Evolutionary conservation across 37 sponge, comb jelly and placozoan species (phyloP), one percentile per base, ranked within the genome.

Genomic region (Ianthella basta): DNA sequence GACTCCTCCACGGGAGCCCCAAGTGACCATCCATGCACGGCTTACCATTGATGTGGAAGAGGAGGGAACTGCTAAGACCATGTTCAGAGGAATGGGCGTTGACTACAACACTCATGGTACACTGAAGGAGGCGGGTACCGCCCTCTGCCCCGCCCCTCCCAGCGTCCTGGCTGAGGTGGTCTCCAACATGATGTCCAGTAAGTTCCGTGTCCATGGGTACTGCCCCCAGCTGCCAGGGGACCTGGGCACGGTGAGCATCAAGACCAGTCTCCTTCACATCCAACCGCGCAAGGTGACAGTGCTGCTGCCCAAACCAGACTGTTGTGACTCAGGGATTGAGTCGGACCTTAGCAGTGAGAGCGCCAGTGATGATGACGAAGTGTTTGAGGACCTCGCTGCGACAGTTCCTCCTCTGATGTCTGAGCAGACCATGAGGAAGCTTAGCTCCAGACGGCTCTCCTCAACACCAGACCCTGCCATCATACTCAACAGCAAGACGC

Each of bases 221-320:
- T 83, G 74, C 6, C 87, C 83, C 21, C 40, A 81, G 19, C 60
- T 93, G 12, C 86, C 92, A 19, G 35, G 68, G 1, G 91, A 96
- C 61, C 84, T 94, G 83, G 97, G 97, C 0, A 89, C 83, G 10
- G 78, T 96, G 6, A 65, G 77, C 36, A 93, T 93, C 57, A 96
- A 96, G 90, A 92, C 97, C 0, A 93, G 93, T 25, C 88, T 96
- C 30, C 90, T 96, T 29, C 97, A 96, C 87, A 92, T 96, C 37
- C 97, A 96, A 77, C 97, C 97, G 0, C 80, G 96, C 12, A 93
- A 93, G 60, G 93, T 96, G 4, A 86, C 89, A 0, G 92, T 91
- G 0, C 80, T 80, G 33, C 73, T 93, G 3, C 94, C 97, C 20
- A 86, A 87, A 0, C 55, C 74, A 0, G 96, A 92, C 29, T n/a